These are phyloP conservation scores for Fulica atra DNA, from an alignment of 2,113 vertebrate genomes.

Conservation along the genomic window DNA sequence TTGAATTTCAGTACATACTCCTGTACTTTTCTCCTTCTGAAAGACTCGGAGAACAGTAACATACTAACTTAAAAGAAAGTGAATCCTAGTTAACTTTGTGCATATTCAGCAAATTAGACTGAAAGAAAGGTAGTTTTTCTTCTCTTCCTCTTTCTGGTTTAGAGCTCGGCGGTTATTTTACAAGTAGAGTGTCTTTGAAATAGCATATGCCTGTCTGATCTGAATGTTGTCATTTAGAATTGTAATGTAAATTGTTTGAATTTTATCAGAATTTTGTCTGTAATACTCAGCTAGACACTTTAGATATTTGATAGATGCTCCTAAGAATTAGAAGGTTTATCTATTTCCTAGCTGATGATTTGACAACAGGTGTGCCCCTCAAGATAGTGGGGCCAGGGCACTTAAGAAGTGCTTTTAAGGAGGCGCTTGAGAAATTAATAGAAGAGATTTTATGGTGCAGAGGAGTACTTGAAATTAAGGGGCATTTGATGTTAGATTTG, in stretches of 20 bases:
- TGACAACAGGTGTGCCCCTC: not conserved
- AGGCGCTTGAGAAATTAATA: not conserved
- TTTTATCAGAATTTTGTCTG: not conserved
- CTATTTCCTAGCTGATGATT: not conserved
- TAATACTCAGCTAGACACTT: not conserved
- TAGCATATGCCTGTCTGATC: fast-evolving
- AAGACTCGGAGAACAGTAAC: not conserved
- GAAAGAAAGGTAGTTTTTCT: not conserved
- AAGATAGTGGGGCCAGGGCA: not conserved
- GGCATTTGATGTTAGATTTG: not conserved
- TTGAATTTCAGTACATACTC: not conserved
- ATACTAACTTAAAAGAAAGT: not conserved
- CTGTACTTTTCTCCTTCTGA: not conserved
- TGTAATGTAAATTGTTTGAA: not conserved
- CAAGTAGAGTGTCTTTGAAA: not conserved
- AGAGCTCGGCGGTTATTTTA: not conserved
- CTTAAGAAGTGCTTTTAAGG: not conserved
- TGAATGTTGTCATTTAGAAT: not conserved
- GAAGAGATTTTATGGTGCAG: not conserved
- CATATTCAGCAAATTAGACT: not conserved
- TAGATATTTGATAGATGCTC: not conserved
- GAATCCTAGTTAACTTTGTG: not conserved
- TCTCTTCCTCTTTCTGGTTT: not conserved
- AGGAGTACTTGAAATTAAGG: not conserved
- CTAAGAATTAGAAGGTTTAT: not conserved